Evolutionary conservation across 2,797 vertebrate genomes (phyloP).

Genomic region (Cetoscarus ocellatus): DNA sequence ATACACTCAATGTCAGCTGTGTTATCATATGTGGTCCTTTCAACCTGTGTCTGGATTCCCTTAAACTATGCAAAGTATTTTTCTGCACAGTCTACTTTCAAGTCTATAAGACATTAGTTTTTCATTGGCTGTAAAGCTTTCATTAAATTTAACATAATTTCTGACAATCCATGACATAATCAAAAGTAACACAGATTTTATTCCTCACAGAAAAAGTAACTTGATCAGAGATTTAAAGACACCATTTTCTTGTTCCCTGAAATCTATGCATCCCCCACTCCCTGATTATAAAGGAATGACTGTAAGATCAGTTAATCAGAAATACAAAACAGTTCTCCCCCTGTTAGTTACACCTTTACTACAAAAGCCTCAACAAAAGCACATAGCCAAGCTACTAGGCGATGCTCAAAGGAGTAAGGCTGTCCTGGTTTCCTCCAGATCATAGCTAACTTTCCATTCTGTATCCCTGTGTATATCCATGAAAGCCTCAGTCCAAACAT

Average conservation of each 20-base stretch:
- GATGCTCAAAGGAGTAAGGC: slow-evolving; percentile 47
- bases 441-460: slow-evolving; percentile 41
- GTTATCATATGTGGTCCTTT: no score
- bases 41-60: no score
- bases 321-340: neutral
- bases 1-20: no score
- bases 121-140: neutral
- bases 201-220: neutral
- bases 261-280: no score
- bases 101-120: neutral
- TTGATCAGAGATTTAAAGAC: neutral
- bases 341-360: neutral
- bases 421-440: slow-evolving; percentile 56
- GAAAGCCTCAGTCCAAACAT: neutral
- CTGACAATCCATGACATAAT: neutral
- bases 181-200: neutral
- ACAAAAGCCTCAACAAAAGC: slow-evolving; percentile 16
- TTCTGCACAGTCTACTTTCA: neutral
- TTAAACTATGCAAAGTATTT: no score
- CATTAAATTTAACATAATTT: neutral
- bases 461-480: slow-evolving; percentile 10
- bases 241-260: no score
- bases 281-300: no score
- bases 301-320: neutral
- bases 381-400: slow-evolving; percentile 33